Evolutionary conservation across 2,888 invertebrate species (phyloP).

Genomic region (Trichopoda pennipes): DNA sequence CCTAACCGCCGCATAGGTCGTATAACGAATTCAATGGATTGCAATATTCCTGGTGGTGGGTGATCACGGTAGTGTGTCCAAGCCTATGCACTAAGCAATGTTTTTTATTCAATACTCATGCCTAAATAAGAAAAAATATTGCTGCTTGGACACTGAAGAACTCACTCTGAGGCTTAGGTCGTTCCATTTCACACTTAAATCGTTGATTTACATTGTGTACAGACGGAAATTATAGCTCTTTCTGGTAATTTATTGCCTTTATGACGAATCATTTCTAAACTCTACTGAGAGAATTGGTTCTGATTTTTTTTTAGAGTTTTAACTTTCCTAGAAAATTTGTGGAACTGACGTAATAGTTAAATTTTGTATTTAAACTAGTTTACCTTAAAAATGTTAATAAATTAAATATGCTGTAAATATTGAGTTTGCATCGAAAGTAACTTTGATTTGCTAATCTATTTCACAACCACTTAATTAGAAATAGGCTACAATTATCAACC

Average conservation of each 20-base stretch:
- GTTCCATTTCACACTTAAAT: background rate
- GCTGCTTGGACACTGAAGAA: conserved; percentile 70
- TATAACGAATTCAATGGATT: conserved; percentile 71
- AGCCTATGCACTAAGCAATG: conserved; percentile 45
- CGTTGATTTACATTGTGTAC: conserved; percentile 22
- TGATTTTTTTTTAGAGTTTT: conserved; percentile 49
- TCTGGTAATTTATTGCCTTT: conserved; percentile 59
- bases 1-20: conserved; percentile 73
- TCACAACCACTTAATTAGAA: too few relatives aligned
- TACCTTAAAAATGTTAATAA: too few relatives aligned
- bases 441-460: too few relatives aligned
- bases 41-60: conserved; percentile 72
- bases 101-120: conserved; percentile 6
- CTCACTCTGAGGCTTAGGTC: background rate
- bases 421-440: too few relatives aligned
- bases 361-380: too few relatives aligned
- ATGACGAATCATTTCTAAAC: conserved; percentile 70
- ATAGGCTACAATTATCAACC: too few relatives aligned
- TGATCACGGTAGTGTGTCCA: conserved; percentile 71
- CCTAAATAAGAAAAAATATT: conserved; percentile 11
- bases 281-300: conserved; percentile 69
- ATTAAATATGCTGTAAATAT: too few relatives aligned
- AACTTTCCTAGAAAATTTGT: conserved; percentile 21
- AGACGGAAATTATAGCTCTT: conserved; percentile 15
- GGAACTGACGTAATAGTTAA: conserved; percentile 8